A percentile compares a stretch with the other conserved stretches of the same genome.
Conservation (phyloP, 2,113 vertebrate species). For the Hiodon alosoides region DNA sequence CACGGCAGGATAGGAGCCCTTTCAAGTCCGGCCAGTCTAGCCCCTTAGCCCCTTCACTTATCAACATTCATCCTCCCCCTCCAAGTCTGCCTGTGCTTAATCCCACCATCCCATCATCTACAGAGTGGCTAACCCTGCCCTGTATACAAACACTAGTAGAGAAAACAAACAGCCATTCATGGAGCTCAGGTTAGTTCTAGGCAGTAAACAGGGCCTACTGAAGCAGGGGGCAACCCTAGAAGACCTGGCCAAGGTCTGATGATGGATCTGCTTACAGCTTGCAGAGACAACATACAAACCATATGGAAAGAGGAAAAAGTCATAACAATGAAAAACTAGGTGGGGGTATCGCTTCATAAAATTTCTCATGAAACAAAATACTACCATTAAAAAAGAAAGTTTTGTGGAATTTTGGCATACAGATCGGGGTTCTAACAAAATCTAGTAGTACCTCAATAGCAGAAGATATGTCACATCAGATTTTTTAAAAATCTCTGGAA, state of each 20-base stretch:
- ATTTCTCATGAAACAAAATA: background rate
- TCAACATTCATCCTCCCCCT: background rate
- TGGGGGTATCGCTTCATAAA: too few species aligned
- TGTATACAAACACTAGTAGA: background rate
- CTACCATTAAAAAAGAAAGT: too few species aligned
- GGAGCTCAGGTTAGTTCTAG: background rate
- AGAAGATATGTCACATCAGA: too few species aligned
- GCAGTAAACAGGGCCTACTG: background rate
- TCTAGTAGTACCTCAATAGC: too few species aligned
- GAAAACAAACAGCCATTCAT: background rate
- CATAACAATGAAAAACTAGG: background rate
- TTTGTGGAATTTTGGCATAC: too few species aligned
- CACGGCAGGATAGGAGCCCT: background rate
- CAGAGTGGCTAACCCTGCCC: background rate
- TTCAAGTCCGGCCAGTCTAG: constrained; percentile 11
- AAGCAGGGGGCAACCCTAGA: too few species aligned
- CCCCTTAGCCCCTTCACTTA: background rate
- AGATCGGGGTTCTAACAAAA: too few species aligned
- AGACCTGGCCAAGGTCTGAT: background rate
- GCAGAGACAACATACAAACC: background rate
- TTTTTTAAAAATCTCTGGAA: too few species aligned
- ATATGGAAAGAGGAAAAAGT: constrained; percentile 5
- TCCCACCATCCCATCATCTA: background rate
- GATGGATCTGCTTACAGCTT: constrained; percentile 10
- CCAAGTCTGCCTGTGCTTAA: background rate